Base-by-base conservation (phyloP, 2,888 invertebrate genomes). In the Pandemis heparana region DNA sequence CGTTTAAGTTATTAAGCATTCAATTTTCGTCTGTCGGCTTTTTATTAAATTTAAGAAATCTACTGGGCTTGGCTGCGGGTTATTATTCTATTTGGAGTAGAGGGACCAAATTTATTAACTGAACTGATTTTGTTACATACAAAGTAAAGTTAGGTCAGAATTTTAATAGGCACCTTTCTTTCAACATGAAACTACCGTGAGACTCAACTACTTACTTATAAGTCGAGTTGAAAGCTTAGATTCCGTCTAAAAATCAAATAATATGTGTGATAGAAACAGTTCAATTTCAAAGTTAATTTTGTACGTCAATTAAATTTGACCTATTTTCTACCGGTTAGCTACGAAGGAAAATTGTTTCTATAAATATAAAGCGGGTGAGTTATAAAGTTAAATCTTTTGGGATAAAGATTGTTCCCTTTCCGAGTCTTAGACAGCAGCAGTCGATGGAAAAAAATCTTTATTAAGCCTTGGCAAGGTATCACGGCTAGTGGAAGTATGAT, bases 1-100 rank as follows among this genome's bases (percentile, higher is more conserved):
- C 48, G 64, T 64, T 64, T 32, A 32, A 32, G 64, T 64, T 64
- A 64, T 64, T 61, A 56, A 56, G 56, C 10, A 64, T 64, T 48
- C 48, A 64, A 23, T 64, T 48, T 64, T 64, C 32, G 23, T 64
- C 64, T 14, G 64, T 64, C 32, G 48, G 8, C 46, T n/a, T 46
- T 61, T 64, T 51, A 64, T 64, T 64, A 32, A 23, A 64, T 64
- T 64, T 46, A 14, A 32, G 23, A 48, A 64, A 48, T 64, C 64
- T 38, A 14, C 32, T 46, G 64, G 32, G 32, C 3, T 64, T n/a
- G 18, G 48, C 32, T n/a, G 14, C n/a, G 23, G 48, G 10, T 64
- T 64, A 64, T 64, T 48, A 32, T 62, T 62, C 62, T 38, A 23
- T 62, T 43, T 43, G 7, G 18, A 43, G 23, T 10, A 16, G 18